Percentiles rank a stretch among this genome's conserved stretches.
These are phyloP conservation scores for Halocynthia aurantium DNA, from an alignment of 23 tunicate species.

Conservation along the genomic window DNA sequence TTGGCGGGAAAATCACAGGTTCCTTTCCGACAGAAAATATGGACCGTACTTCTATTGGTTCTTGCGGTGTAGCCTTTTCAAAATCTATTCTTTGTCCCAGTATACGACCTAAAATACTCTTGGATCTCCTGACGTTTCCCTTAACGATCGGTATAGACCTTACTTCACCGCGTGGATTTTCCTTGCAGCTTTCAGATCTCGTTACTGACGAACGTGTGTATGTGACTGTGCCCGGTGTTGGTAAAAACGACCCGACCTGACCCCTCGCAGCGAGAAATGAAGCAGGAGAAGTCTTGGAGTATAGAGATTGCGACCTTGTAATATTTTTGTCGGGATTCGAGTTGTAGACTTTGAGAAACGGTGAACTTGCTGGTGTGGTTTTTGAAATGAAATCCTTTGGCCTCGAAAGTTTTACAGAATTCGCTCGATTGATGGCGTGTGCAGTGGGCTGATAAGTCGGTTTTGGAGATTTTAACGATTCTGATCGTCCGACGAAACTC, in stretches of 20 bases:
- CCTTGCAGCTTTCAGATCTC: constrained; percentile 68
- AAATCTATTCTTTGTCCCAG: constrained; percentile 58
- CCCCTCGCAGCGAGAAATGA: background rate
- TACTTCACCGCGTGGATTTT: constrained; percentile 14
- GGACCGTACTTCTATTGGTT: no score
- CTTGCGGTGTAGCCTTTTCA: background rate
- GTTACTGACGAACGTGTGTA: constrained; percentile 13
- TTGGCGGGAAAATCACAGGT: no score
- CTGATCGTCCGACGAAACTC: constrained; percentile 33
- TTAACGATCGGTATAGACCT: constrained; percentile 46
- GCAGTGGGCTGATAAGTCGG: constrained; percentile 42
- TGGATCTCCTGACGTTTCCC: constrained; percentile 68
- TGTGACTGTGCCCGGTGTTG: background rate
- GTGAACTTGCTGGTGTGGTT: background rate
- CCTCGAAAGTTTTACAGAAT: constrained; percentile 46
- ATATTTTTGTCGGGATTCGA: constrained; percentile 9
- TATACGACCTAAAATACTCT: constrained; percentile 57
- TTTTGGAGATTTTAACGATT: constrained; percentile 34
- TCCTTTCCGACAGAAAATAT: no score
- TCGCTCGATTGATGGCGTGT: constrained; percentile 25
- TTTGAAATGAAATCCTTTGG: constrained; percentile 61
- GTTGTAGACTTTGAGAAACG: constrained; percentile 1
- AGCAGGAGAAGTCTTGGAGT: constrained; percentile 10
- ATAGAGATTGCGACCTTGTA: constrained; percentile 15
- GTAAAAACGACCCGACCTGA: background rate